phyloP scores from a whole-genome alignment of 2,888 invertebrate species.

The Melangyna quadrimaculata region DNA sequence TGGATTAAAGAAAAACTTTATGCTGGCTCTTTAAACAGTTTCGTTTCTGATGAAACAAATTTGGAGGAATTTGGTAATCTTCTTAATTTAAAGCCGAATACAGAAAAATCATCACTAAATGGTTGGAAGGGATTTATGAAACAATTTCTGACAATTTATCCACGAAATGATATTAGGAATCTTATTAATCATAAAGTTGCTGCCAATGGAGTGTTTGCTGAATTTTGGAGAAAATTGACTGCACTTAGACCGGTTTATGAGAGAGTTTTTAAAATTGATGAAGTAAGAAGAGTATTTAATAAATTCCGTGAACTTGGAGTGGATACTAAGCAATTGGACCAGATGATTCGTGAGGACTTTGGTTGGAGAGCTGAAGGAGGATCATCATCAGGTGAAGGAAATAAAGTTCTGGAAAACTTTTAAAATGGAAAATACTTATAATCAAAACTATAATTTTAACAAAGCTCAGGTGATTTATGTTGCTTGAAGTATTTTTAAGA shows the following conservation, averaged over 20 bases:
- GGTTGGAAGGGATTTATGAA: constrained; percentile 78
- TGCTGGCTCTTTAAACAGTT: constrained; percentile 52
- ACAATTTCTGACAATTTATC: constrained; percentile 76
- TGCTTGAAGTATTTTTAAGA: background rate
- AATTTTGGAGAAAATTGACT: constrained; percentile 75
- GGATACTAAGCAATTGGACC: constrained; percentile 75
- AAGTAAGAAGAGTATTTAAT: constrained; percentile 72
- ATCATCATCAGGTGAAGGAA: background rate
- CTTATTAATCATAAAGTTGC: constrained; percentile 75
- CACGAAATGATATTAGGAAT: constrained; percentile 74
- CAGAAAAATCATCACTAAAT: constrained; percentile 74
- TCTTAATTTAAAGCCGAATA: constrained; percentile 74
- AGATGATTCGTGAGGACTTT: constrained; percentile 75
- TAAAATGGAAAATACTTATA: background rate
- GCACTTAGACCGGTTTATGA: constrained; percentile 76
- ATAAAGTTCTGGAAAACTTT: background rate
- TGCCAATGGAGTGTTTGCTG: constrained; percentile 75
- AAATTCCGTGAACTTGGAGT: constrained; percentile 75
- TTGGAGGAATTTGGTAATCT: constrained; percentile 72
- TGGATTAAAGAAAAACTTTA: constrained; percentile 76
- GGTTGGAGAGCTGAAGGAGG: constrained; percentile 73
- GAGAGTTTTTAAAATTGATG: constrained; percentile 74
- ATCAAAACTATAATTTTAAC: background rate
- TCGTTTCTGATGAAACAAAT: constrained; percentile 72
- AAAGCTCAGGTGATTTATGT: background rate